Percentiles rank a stretch among this genome's conserved stretches.
These are phyloP conservation scores for Pseudolycoriella hygida DNA, from an alignment of 2,888 invertebrate genomes.

Conservation along the genomic window DNA sequence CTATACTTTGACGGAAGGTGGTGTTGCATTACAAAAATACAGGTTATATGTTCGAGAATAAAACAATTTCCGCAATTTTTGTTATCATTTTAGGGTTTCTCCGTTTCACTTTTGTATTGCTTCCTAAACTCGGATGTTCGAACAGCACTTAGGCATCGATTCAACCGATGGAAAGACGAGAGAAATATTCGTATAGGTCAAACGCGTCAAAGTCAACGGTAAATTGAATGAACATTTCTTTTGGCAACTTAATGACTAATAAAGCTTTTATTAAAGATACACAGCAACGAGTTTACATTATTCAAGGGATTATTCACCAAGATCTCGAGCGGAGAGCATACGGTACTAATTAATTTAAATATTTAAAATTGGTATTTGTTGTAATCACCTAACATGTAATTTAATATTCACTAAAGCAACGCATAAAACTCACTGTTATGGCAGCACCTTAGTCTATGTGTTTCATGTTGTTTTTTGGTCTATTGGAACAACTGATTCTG, in stretches of 20 bases:
- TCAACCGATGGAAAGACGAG: constrained; percentile 26
- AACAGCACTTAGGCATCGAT: constrained; percentile 63
- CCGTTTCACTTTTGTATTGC: constrained; percentile 81
- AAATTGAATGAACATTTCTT: constrained; percentile 7
- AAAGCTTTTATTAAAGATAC: constrained; percentile 15
- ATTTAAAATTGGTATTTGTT: too few species aligned
- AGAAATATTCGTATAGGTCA: constrained; percentile 22
- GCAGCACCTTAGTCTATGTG: too few species aligned
- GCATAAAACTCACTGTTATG: too few species aligned
- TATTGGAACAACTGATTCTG: too few species aligned
- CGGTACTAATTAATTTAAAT: constrained; percentile 33
- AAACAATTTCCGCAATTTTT: neutral
- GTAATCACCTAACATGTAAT: too few species aligned
- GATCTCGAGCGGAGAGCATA: constrained; percentile 62
- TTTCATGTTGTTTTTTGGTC: too few species aligned
- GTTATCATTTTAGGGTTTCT: constrained; percentile 50
- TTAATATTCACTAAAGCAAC: too few species aligned
- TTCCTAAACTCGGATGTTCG: constrained; percentile 86
- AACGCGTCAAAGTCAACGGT: constrained; percentile 23
- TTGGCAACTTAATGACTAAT: neutral
- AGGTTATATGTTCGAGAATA: too few species aligned
- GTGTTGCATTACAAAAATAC: too few species aligned
- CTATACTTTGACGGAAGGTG: too few species aligned
- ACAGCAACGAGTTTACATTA: constrained; percentile 23
- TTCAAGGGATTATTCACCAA: constrained; percentile 64